Evolutionary conservation across 2,888 invertebrate species (phyloP), one percentile per base, ranked within the genome.

Genomic region (Metacarcinus magister): DNA sequence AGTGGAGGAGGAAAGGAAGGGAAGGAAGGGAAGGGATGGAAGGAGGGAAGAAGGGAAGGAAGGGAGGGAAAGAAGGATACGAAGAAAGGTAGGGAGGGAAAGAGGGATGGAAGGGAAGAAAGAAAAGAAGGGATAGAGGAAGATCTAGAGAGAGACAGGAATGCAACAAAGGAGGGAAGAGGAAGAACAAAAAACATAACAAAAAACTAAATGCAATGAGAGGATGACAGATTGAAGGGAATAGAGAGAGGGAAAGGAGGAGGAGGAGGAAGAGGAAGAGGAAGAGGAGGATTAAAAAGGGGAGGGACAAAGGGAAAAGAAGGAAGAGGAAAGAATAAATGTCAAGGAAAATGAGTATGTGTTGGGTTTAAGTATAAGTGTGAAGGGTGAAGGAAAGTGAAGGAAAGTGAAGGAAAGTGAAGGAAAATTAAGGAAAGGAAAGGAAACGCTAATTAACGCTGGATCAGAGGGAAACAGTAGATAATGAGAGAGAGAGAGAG

Each of bases 331-430:
- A 16, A 16, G 10, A 67, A 67, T 10, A 90, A 46, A 39, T 44
- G 43, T 23, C 23, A 3, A 46, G 46, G 90, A 23, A 90, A n/a
- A 46, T 39, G 89, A 89, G 5, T 16, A 89, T 10, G n/a, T 44
- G 89, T 89, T 89, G 89, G 89, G 89, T n/a, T 8, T 89, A 44
- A 28, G 89, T 10, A 91, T n/a, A n/a, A 44, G 23, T 44, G n/a
- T 46, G 44, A 44, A n/a, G 92, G 48, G n/a, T 32, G 82, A 32
- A 32, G 82, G 82, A 82, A 32, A 82, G 10, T 32, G 82, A 54
- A 13, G 13, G 54, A 54, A 8, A 54, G 54, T 13, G 54, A 54
- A 13, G 54, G 13, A 13, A 54, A 54, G 13, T 54, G 13, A 54
- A 7, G 5, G 5, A 13, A 8, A 54, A 54, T 54, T 7, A 54